These are phyloP conservation scores for Oxytorus armatus DNA, from an alignment of 2,888 invertebrate genomes.

Conservation along the genomic window DNA sequence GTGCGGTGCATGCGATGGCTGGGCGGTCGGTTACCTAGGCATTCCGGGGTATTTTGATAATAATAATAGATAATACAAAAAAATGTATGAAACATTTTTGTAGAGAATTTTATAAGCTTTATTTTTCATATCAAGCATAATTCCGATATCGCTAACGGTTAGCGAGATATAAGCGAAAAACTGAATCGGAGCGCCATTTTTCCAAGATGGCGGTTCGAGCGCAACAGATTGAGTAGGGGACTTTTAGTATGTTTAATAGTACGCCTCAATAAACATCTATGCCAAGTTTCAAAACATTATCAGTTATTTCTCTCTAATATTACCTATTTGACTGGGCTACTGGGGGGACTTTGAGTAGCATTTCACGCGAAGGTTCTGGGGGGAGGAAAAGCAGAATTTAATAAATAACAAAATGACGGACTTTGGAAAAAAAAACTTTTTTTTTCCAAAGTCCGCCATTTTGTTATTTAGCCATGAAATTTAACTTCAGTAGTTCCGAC, in stretches of 20 bases:
- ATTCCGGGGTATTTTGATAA: too few species aligned
- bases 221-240: conserved; percentile 6
- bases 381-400: too few species aligned
- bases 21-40: too few species aligned
- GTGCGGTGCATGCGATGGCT: too few species aligned
- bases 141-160: not conserved
- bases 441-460: too few species aligned
- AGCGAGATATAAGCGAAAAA: conserved; percentile 2
- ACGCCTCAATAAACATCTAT: conserved; percentile 16
- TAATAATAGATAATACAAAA: not conserved
- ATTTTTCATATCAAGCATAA: not conserved
- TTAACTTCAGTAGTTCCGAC: too few species aligned
- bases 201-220: conserved; percentile 22
- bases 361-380: too few species aligned
- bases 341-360: too few species aligned
- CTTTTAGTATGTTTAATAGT: conserved; percentile 20
- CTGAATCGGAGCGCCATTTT: conserved; percentile 15
- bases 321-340: conserved; percentile 23
- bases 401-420: too few species aligned
- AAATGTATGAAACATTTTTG: not conserved
- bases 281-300: conserved; percentile 6
- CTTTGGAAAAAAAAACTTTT: too few species aligned
- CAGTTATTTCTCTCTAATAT: conserved; percentile 8
- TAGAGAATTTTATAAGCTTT: conserved; percentile 14
- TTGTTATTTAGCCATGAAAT: too few species aligned